Evolutionary conservation across 2,113 vertebrate species (phyloP), one percentile per base, ranked within the genome.

Genomic region (Morphnarchus princeps): DNA sequence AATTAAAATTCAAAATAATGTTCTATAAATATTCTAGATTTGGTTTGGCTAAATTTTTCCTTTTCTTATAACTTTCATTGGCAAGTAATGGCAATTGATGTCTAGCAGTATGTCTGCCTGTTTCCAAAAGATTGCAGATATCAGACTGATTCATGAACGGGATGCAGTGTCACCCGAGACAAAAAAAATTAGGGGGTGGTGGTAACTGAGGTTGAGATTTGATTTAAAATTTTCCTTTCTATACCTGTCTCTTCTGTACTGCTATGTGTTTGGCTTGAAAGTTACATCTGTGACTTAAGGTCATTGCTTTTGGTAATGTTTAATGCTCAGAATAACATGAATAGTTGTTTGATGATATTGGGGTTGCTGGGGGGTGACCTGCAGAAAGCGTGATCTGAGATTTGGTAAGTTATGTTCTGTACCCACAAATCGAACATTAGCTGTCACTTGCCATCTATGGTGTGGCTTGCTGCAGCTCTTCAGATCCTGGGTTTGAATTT

Each of bases 61-160:
- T 61, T 87, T 89, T 54, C 38, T 85, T 0, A 2, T 52, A 57
- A 28, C 26, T 78, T 85, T 74, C 7, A 34, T 32, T 77, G 50
- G 13, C 0, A 0, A 66, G 8, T 54, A 58, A 19, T n/a, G 55
- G 22, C 21, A 43, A 7, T 31, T 72, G 49, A 40, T 63, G 11
- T 76, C 59, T 85, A 69, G 20, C 34, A 17, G 7, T 47, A 31
- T 88, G 15, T 67, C 42, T 77, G 21, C 36, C 16, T 54, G 8
- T 82, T 94, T 83, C 40, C 21, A 14, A 26, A 74, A 49, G 14
- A 69, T 65, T 84, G 82, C 50, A 36, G 18, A 3, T 85, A 36
- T 18, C 34, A 62, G 20, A 16, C 11, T 47, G 45, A 38, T 90
- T 82, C 8, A 21, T 90, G 8, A 73, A 70, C 59, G 25, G 22